A percentile compares a stretch with the other conserved stretches of the same genome.
These are phyloP conservation scores for Thera britannica DNA, from an alignment of 2,888 invertebrate species.

Conservation along the genomic window DNA sequence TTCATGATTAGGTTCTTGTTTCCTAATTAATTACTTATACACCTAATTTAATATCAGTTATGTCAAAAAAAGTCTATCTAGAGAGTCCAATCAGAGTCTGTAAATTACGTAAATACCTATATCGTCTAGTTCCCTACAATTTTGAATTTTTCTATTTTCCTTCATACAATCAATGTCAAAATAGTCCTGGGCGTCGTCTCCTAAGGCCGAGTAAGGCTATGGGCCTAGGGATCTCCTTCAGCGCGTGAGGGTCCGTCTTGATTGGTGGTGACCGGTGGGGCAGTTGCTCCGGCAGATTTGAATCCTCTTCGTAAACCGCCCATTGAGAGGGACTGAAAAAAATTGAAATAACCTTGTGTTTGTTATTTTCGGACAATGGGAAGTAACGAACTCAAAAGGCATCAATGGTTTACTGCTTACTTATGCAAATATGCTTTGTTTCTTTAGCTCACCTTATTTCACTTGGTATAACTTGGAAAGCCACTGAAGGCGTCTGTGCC, in stretches of 20 bases:
- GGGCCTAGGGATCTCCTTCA: constrained; percentile 75
- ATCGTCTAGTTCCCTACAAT: background rate
- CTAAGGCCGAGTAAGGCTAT: constrained; percentile 60
- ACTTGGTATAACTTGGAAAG: constrained; percentile 80
- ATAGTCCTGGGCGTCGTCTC: constrained; percentile 59
- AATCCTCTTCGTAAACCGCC: constrained; percentile 77
- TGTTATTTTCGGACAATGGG: background rate
- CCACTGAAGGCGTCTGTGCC: constrained; percentile 74
- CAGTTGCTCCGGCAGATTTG: constrained; percentile 58
- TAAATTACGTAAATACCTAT: background rate
- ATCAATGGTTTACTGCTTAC: too few relatives aligned
- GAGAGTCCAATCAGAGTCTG: background rate
- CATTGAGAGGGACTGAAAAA: constrained; percentile 75
- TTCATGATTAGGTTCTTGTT: background rate
- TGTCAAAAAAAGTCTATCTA: background rate
- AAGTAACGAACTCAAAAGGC: background rate
- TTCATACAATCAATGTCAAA: constrained; percentile 35
- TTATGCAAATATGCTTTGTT: background rate
- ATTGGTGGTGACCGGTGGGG: constrained; percentile 69
- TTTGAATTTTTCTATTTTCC: background rate
- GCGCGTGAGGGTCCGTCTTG: constrained; percentile 70
- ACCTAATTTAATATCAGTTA: background rate
- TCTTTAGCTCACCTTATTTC: constrained; percentile 72
- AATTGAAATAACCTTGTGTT: constrained; percentile 32
- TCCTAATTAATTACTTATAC: background rate